These are phyloP conservation scores for Lasioglossum villosulum DNA, from an alignment of 2,888 invertebrate genomes.

Conservation along the genomic window DNA sequence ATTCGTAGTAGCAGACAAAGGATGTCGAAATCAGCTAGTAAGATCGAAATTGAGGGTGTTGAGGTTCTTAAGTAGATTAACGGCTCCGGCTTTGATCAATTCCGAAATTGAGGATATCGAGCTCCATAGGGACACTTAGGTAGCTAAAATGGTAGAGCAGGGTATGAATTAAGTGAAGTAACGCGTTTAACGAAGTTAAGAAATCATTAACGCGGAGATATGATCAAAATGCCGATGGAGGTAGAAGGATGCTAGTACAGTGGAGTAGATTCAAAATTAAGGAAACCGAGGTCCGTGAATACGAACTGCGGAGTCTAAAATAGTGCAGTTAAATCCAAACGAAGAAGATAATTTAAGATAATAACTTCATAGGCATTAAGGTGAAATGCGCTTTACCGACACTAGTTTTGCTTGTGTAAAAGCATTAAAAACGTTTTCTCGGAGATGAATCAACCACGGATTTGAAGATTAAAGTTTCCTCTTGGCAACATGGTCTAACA, in stretches of 20 bases:
- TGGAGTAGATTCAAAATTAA: neutral
- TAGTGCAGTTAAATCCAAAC: neutral
- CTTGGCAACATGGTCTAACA: neutral
- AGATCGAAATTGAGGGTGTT: neutral
- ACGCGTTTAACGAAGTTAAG: neutral
- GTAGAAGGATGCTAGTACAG: neutral
- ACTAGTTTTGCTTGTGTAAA: neutral
- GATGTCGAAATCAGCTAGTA: neutral
- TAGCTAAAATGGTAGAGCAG: neutral
- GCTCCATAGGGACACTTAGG: neutral
- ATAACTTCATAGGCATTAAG: neutral
- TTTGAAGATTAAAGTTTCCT: neutral
- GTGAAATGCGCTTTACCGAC: neutral
- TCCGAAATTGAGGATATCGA: neutral
- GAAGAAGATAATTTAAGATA: neutral
- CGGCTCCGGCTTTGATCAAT: neutral
- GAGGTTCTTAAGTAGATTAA: slow-evolving; percentile 5
- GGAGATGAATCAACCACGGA: neutral
- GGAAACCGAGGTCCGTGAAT: neutral
- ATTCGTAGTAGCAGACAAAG: neutral
- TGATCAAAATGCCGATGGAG: neutral
- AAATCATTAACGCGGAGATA: neutral
- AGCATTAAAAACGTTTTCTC: neutral
- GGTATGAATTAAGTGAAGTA: neutral
- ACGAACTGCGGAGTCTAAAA: neutral